Percentiles rank a stretch among this genome's conserved stretches.
phyloP scores from a whole-genome alignment of 2,888 invertebrate species.

The Alviniconcha strummeri region DNA sequence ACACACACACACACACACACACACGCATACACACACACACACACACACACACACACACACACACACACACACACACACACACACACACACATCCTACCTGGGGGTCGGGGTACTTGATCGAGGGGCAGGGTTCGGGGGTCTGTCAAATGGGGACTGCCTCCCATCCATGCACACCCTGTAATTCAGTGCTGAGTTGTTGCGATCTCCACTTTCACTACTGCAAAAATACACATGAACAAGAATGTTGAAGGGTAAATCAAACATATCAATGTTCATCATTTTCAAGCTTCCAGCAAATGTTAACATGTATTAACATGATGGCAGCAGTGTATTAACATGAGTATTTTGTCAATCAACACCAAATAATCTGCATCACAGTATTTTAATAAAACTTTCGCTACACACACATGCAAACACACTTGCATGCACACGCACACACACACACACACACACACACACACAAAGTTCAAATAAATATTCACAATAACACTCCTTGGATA shows the following conservation, averaged over 20 bases:
- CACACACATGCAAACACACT: too few relatives aligned
- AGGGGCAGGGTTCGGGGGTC: slow-evolving; percentile 18
- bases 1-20: neutral
- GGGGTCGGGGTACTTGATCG: slow-evolving; percentile 22
- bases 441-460: neutral
- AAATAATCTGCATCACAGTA: too few relatives aligned
- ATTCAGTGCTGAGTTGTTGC: slow-evolving; percentile 34
- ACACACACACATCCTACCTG: too few relatives aligned
- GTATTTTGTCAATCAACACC: neutral
- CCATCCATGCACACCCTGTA: slow-evolving; percentile 30
- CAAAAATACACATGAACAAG: neutral
- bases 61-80: neutral
- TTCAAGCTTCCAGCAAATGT: neutral
- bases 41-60: neutral
- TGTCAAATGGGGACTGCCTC: slow-evolving; percentile 1
- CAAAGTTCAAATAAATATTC: neutral
- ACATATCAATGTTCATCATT: neutral
- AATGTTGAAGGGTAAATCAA: neutral
- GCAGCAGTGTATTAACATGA: neutral
- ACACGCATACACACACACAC: slow-evolving; percentile 2
- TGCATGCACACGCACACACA: neutral
- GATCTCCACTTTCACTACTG: slow-evolving; percentile 11
- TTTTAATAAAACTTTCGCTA: too few relatives aligned
- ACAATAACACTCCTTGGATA: too few relatives aligned
- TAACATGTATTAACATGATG: neutral